Conservation (phyloP, 2,888 invertebrate species). For the Anorthoa munda region DNA sequence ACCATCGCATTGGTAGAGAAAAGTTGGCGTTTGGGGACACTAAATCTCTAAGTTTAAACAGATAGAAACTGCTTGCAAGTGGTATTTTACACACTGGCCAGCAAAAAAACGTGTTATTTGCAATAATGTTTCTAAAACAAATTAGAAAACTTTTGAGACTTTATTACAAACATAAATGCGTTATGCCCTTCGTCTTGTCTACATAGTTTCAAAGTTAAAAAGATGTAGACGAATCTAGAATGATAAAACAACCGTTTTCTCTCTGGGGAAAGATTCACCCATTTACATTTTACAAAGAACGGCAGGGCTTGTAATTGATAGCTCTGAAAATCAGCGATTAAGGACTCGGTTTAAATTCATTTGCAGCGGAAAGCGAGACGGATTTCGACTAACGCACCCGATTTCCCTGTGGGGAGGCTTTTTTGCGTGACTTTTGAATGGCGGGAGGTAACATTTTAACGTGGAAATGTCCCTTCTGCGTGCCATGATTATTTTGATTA, state of each 20-base stretch:
- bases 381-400: slow-evolving; percentile 51
- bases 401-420: slow-evolving; percentile 51
- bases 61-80: slow-evolving; percentile 36
- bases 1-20: slow-evolving; percentile 16
- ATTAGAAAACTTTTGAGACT: slow-evolving; percentile 36
- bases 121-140: slow-evolving; percentile 28
- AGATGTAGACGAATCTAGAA: slow-evolving; percentile 30
- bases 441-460: slow-evolving; percentile 31
- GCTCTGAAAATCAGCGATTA: slow-evolving; percentile 68
- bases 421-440: slow-evolving; percentile 41
- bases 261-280: slow-evolving; percentile 29
- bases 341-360: slow-evolving; percentile 67
- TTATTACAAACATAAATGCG: slow-evolving; percentile 41
- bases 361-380: slow-evolving; percentile 64
- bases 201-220: slow-evolving; percentile 45
- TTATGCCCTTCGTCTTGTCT: slow-evolving; percentile 29
- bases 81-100: slow-evolving; percentile 7
- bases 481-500: slow-evolving; percentile 33
- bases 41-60: slow-evolving; percentile 43
- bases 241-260: slow-evolving; percentile 24
- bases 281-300: slow-evolving; percentile 73
- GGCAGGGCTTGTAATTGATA: slow-evolving; percentile 72
- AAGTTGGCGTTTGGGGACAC: slow-evolving; percentile 31
- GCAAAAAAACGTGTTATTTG: slow-evolving; percentile 12
- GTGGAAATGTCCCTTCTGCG: slow-evolving; percentile 19